Evolutionary conservation across 2,888 invertebrate genomes (phyloP).

Genomic region (Volucella bombylans): DNA sequence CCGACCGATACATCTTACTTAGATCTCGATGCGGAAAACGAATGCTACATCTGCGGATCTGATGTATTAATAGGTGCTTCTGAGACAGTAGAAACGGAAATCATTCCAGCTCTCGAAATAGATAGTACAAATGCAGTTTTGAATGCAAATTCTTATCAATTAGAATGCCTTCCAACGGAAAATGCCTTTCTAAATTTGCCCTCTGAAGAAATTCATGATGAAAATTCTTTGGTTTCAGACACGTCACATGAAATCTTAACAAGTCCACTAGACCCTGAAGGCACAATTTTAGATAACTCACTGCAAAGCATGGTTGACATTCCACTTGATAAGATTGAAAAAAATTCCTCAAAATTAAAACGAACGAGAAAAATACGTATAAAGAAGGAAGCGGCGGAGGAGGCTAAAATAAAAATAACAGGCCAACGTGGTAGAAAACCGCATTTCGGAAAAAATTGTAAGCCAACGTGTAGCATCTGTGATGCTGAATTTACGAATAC

Average conservation of each 20-base stretch:
- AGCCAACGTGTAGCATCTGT: conserved; percentile 60
- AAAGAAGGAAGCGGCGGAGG: neutral
- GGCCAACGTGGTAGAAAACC: conserved; percentile 35
- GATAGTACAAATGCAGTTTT: conserved; percentile 29
- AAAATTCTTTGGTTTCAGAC: conserved; percentile 6
- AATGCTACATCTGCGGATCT: conserved; percentile 50
- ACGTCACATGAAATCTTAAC: conserved; percentile 27
- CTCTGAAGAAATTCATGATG: neutral
- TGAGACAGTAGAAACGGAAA: conserved; percentile 35
- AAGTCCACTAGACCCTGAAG: conserved; percentile 6
- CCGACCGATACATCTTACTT: neutral
- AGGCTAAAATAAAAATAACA: neutral
- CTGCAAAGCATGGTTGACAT: neutral
- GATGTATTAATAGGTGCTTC: conserved; percentile 56
- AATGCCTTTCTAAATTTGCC: conserved; percentile 1
- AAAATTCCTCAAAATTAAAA: neutral
- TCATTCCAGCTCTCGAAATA: conserved; percentile 16
- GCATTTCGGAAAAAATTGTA: conserved; percentile 24
- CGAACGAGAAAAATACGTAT: conserved; percentile 10
- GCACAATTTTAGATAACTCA: neutral
- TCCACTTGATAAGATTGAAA: neutral
- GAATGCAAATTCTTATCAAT: neutral
- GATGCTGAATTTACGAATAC: conserved; percentile 51
- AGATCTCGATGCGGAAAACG: neutral
- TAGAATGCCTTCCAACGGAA: conserved; percentile 9